These are phyloP conservation scores for Rhizoglyphus robini DNA, from an alignment of 1,140 invertebrate genomes.

Conservation along the genomic window DNA sequence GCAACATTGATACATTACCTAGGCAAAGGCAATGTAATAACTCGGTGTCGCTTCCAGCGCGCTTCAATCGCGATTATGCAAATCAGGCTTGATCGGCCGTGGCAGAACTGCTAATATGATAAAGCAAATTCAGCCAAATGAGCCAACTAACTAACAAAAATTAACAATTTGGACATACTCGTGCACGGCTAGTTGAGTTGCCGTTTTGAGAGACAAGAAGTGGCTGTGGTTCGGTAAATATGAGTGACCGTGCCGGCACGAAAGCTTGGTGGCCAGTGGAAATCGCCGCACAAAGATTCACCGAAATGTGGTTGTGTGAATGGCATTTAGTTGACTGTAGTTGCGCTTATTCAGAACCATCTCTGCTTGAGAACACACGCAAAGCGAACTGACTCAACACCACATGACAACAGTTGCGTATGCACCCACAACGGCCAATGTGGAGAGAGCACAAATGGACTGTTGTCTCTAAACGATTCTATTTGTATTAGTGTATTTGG, in stretches of 20 bases:
- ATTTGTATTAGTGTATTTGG: not conserved
- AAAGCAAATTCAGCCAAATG: not conserved
- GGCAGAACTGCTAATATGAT: not conserved
- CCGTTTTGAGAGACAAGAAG: too few relatives aligned
- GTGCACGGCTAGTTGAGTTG: too few relatives aligned
- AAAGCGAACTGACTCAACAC: not conserved
- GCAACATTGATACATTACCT: not conserved
- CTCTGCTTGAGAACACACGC: too few relatives aligned
- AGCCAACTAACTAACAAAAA: slow-evolving; percentile 11
- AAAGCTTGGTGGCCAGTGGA: too few relatives aligned
- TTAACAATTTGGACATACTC: too few relatives aligned
- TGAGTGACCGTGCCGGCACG: too few relatives aligned
- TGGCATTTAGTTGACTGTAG: too few relatives aligned
- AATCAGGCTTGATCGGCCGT: not conserved
- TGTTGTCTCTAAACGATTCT: not conserved
- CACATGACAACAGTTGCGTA: not conserved
- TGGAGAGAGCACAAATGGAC: not conserved
- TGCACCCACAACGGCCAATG: too few relatives aligned
- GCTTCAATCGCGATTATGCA: not conserved
- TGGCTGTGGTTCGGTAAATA: too few relatives aligned
- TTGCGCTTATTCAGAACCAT: too few relatives aligned
- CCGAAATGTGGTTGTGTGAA: too few relatives aligned
- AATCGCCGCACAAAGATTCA: too few relatives aligned
- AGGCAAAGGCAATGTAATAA: not conserved
- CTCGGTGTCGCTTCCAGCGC: not conserved